A percentile compares a stretch with the other conserved stretches of the same genome.
phyloP scores from a whole-genome alignment of 1,140 invertebrate genomes.

The Archivesica marissinica region DNA sequence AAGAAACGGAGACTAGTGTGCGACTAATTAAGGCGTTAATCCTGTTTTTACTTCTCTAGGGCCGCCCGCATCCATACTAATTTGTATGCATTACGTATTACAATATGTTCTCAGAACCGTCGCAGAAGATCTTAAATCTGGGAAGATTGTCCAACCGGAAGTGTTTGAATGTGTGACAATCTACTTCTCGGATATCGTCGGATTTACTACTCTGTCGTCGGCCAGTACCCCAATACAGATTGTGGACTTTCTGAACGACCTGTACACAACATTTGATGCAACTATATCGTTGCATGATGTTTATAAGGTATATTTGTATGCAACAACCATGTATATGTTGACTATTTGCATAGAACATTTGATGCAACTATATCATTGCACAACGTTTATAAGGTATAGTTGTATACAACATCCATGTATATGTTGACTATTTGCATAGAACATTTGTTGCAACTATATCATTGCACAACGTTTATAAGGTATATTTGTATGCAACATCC shows the following conservation, averaged over 20 bases:
- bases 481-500: too few relatives aligned
- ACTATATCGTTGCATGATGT: conserved; percentile 97
- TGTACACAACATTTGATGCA: conserved; percentile 96
- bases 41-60: too few relatives aligned
- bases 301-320: conserved; percentile 89
- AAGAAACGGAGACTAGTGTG: too few relatives aligned
- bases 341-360: conserved; percentile 96
- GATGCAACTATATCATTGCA: conserved; percentile 97
- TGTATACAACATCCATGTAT: too few relatives aligned
- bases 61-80: too few relatives aligned
- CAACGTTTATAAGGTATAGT: conserved; percentile 92
- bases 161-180: conserved; percentile 75
- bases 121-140: conserved; percentile 77
- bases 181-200: conserved; percentile 93
- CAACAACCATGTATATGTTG: too few relatives aligned
- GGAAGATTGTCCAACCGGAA: conserved; percentile 74
- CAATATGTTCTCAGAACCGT: conserved; percentile 89
- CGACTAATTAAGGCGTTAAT: too few relatives aligned
- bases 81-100: too few relatives aligned
- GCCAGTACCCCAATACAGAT: conserved; percentile 93
- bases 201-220: conserved; percentile 90
- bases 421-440: conserved; percentile 96
- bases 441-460: conserved; percentile 97
- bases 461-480: conserved; percentile 95
- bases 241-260: conserved; percentile 87